These are phyloP conservation scores for Chlorodrepanis virens DNA, from an alignment of 2,113 vertebrate species.

Conservation along the genomic window DNA sequence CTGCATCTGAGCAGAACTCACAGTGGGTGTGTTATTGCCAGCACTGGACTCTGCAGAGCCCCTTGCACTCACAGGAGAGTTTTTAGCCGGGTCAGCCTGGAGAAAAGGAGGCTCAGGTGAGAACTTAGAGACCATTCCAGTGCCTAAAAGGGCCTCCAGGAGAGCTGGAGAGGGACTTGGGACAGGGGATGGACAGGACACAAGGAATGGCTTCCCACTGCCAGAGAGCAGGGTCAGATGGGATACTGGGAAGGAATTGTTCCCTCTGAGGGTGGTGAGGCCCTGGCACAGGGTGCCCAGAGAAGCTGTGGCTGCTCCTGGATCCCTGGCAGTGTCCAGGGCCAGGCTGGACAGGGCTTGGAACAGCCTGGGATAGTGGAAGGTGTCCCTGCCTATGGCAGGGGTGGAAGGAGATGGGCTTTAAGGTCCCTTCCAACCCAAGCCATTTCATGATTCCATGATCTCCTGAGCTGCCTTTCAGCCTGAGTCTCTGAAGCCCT, in stretches of 20 bases:
- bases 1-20: not conserved
- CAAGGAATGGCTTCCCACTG: fast-evolving
- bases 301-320: not conserved
- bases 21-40: fast-evolving
- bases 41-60: not conserved
- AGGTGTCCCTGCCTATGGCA: not conserved
- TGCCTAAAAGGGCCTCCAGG: not conserved
- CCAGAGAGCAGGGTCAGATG: not conserved
- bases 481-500: not conserved
- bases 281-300: not conserved
- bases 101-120: not conserved
- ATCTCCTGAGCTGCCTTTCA: not conserved
- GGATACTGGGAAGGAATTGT: not conserved
- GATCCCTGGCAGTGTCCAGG: not conserved
- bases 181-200: not conserved
- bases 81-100: not conserved
- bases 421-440: not conserved
- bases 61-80: not conserved
- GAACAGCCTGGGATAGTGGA: fast-evolving
- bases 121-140: not conserved
- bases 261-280: fast-evolving
- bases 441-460: not conserved
- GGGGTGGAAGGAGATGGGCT: not conserved
- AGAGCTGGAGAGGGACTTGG: not conserved
- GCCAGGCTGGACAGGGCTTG: fast-evolving